These are phyloP conservation scores for Psophia crepitans DNA, from an alignment of 2,113 vertebrate species.

Conservation along the genomic window DNA sequence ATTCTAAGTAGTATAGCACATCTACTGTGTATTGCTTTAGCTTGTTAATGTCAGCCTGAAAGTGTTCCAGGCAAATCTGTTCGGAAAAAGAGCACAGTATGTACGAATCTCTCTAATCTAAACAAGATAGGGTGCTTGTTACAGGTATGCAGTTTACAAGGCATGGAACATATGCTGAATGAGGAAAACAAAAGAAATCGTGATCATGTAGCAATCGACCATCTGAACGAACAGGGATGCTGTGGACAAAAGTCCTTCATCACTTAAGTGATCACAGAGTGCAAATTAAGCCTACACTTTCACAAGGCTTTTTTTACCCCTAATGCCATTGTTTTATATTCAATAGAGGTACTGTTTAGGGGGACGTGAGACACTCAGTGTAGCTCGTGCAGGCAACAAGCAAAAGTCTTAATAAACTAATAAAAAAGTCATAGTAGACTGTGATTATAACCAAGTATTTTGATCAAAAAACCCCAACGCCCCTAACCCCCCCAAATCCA, in stretches of 20 bases:
- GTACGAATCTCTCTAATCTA: neutral
- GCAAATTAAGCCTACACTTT: neutral
- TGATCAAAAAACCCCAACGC: neutral
- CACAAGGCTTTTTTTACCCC: neutral
- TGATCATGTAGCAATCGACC: neutral
- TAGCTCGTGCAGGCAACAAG: neutral
- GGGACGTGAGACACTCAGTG: neutral
- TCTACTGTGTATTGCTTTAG: neutral
- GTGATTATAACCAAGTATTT: conserved; percentile 60
- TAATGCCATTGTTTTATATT: neutral
- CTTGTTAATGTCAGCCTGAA: conserved; percentile 32
- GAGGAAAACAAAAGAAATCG: conserved; percentile 22
- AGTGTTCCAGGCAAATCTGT: conserved; percentile 35
- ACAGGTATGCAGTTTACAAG: conserved; percentile 33
- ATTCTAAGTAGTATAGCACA: neutral
- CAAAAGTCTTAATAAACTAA: conserved; percentile 36
- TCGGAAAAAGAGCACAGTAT: conserved; percentile 39
- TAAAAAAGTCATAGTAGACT: conserved; percentile 44
- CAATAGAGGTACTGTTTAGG: neutral
- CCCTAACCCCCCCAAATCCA: neutral
- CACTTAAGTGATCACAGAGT: neutral
- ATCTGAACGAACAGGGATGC: neutral
- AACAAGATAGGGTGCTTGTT: neutral
- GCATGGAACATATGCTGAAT: conserved; percentile 10
- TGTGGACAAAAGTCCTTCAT: neutral